Conservation (phyloP, 2,888 invertebrate genomes). For the Polydrusus cervinus region DNA sequence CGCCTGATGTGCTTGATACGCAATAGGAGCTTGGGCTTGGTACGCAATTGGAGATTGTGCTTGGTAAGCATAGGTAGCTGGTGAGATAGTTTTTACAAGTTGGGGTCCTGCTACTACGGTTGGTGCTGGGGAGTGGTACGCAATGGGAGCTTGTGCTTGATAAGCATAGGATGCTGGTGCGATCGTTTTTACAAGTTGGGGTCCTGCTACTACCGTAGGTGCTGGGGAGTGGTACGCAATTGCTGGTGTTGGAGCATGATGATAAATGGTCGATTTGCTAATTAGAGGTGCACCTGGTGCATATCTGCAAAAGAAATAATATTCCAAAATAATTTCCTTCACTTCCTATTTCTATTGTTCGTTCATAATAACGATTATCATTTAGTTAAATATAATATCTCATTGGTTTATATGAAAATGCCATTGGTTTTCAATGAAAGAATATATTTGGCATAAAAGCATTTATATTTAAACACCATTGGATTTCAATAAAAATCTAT, state of each 20-base stretch:
- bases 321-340: no score
- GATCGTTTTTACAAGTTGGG: neutral
- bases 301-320: constrained; percentile 12
- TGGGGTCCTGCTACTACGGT: no score
- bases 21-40: constrained; percentile 7
- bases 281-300: constrained; percentile 25
- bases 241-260: neutral
- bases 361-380: no score
- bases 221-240: constrained; percentile 11
- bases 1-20: constrained; percentile 12
- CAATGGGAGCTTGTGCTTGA: constrained; percentile 64
- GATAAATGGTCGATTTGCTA: constrained; percentile 20
- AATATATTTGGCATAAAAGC: no score
- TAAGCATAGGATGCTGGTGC: constrained; percentile 41
- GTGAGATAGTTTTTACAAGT: constrained; percentile 31
- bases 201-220: no score
- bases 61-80: constrained; percentile 26
- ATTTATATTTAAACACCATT: no score
- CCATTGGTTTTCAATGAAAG: no score
- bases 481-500: no score
- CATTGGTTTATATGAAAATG: no score
- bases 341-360: no score
- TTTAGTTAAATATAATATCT: no score
- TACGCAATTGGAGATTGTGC: constrained; percentile 64
- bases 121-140: constrained; percentile 37